phyloP scores from a whole-genome alignment of 2,888 invertebrate species.

The Chaetogeoica ovagalla region DNA sequence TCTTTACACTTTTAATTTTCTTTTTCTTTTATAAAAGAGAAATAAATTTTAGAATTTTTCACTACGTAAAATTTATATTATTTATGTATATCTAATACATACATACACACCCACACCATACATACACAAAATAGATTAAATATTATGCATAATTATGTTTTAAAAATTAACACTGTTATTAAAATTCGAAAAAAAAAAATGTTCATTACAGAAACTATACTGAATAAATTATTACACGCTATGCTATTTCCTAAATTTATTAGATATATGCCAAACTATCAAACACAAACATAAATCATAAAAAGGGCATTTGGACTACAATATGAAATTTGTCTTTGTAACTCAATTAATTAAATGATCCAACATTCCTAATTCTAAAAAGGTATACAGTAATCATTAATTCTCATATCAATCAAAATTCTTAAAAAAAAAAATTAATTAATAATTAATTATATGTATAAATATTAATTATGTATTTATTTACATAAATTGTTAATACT shows the following conservation, averaged over 20 bases:
- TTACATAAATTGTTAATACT: constrained; percentile 17
- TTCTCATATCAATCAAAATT: constrained; percentile 24
- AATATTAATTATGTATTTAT: background rate
- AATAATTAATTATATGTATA: constrained; percentile 16
- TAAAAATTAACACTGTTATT: constrained; percentile 42
- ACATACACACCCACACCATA: background rate
- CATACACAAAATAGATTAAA: constrained; percentile 11
- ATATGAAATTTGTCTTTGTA: constrained; percentile 32
- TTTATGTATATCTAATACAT: constrained; percentile 7
- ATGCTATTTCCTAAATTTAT: constrained; percentile 31
- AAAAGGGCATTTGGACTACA: constrained; percentile 24
- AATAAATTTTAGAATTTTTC: constrained; percentile 22
- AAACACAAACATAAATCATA: constrained; percentile 43
- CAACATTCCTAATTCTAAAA: constrained; percentile 45
- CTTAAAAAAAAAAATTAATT: constrained; percentile 23
- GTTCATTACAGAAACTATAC: constrained; percentile 36
- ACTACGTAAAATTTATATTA: constrained; percentile 15
- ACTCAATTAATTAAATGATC: constrained; percentile 34
- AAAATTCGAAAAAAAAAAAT: constrained; percentile 27
- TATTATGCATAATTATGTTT: constrained; percentile 18
- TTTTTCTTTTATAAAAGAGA: constrained; percentile 26
- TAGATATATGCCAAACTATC: constrained; percentile 33
- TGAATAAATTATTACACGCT: constrained; percentile 42
- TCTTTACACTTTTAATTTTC: constrained; percentile 9
- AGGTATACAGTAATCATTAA: constrained; percentile 29